Evolutionary conservation across 2,797 vertebrate species (phyloP), one percentile per base, ranked within the genome.

Genomic region (Arctocebus calabarensis): DNA sequence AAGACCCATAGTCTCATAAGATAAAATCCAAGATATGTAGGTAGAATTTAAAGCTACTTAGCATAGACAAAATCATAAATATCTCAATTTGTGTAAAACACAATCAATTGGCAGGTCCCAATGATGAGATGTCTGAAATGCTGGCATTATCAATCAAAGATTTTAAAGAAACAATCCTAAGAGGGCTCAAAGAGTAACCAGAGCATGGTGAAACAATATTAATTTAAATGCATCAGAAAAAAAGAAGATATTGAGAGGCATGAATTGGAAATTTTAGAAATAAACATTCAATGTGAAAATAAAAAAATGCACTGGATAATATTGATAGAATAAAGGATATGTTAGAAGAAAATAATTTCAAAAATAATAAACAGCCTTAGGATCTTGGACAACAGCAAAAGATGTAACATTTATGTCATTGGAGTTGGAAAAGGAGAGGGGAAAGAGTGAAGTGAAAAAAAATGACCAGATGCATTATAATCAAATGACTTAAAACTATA

Each of bases 401-500:
- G 16, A 70, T 2, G 8, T 3, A 7, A 61, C 29, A 3, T 27
- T 37, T 14, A n/a, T 3, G 5, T 34, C 52, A 57, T 2, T 23
- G 12, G 52, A 45, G 17, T 43, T 85, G 62, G 32, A 77, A 37
- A 48, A 62, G 48, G 17, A 27, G 32, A 43, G 9, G 5, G 7
- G 61, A 40, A 43, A 43, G 52, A 29, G 52, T 7, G 25, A 8
- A 64, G 3, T 2, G 10, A 45, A 17, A 27, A 57, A n/a, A 55
- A 16, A 37, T 37, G 45, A n/a, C 66, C 27, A n/a, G 20, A 40
- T 7, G 19, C 16, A 29, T 64, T 3, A 55, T 37, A 71, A 79
- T 62, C 61, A 88, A 64, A 83, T n/a, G n/a, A 5, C 75, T 77
- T 64, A 62, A 71, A 83, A 83, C 34, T 64, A 57, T 64, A 57